These are phyloP conservation scores for Ariolimax columbianus DNA, from an alignment of 2,888 invertebrate genomes.

Conservation along the genomic window DNA sequence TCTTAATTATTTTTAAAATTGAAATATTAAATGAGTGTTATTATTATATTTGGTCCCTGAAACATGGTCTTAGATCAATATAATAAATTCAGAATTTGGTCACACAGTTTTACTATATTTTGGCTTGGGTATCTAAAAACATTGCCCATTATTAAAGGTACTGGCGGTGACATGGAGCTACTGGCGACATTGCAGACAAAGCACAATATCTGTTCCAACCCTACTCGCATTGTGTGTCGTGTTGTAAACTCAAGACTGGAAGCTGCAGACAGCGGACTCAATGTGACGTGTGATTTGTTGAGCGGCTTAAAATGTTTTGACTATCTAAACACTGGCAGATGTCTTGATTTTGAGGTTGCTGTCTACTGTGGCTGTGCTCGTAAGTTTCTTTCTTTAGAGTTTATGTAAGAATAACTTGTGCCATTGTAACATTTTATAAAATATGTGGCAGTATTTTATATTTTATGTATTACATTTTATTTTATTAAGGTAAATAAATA, in stretches of 20 bases:
- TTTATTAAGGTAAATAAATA: too few relatives aligned
- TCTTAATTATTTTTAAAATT: background rate
- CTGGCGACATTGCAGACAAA: conserved; percentile 37
- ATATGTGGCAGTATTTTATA: background rate
- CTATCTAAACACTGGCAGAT: conserved; percentile 63
- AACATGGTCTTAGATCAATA: background rate
- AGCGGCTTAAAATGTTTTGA: conserved; percentile 85
- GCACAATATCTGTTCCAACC: conserved; percentile 58
- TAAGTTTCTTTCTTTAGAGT: conserved; percentile 24
- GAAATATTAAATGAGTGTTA: background rate
- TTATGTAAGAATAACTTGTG: background rate
- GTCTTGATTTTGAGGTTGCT: conserved; percentile 75
- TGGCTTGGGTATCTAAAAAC: background rate
- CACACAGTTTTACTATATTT: background rate
- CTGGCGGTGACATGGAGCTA: conserved; percentile 65
- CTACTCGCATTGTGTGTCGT: conserved; percentile 55
- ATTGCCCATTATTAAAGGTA: background rate
- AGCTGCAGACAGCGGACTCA: conserved; percentile 56
- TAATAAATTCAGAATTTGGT: background rate
- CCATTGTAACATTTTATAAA: background rate
- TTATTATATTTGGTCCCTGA: background rate
- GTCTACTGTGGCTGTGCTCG: conserved; percentile 80
- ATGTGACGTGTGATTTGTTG: conserved; percentile 80
- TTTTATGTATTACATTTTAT: too few relatives aligned
- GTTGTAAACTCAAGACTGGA: conserved; percentile 43